phyloP scores from a whole-genome alignment of 30 jellyfish, hydroid and myxozoan species.

The Chrysaora quinquecirrha region DNA sequence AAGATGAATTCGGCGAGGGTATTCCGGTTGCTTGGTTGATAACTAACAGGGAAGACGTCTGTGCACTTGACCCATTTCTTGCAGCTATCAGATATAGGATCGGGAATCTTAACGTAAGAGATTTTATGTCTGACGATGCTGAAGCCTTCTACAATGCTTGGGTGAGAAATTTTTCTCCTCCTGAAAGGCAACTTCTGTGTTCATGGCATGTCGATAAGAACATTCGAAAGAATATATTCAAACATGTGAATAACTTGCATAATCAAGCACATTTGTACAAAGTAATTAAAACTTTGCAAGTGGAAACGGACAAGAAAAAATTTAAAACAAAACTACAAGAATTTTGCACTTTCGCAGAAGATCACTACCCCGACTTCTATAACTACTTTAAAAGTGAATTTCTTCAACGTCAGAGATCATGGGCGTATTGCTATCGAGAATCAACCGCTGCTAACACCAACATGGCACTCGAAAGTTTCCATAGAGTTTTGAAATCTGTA shows the following conservation, averaged over 20 bases:
- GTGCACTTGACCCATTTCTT: slow-evolving; percentile 51
- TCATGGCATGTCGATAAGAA: slow-evolving; percentile 63
- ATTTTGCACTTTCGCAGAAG: slow-evolving; percentile 38
- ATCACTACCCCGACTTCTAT: slow-evolving; percentile 16
- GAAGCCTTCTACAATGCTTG: slow-evolving; percentile 56
- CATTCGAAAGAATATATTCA: slow-evolving; percentile 22
- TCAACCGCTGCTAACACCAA: slow-evolving; percentile 56
- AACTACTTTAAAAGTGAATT: slow-evolving; percentile 39
- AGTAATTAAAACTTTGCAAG: slow-evolving; percentile 15
- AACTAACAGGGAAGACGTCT: slow-evolving; percentile 54
- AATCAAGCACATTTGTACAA: slow-evolving; percentile 24
- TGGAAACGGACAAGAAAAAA: slow-evolving; percentile 22
- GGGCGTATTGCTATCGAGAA: slow-evolving; percentile 64
- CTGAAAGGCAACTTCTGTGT: slow-evolving; percentile 37
- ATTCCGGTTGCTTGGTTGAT: slow-evolving; percentile 70
- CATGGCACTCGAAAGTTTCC: slow-evolving; percentile 59
- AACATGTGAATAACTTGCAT: not conserved
- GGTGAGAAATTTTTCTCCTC: slow-evolving; percentile 30
- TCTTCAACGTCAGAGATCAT: slow-evolving; percentile 12
- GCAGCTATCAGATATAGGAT: slow-evolving; percentile 16
- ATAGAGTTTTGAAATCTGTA: slow-evolving; percentile 26
- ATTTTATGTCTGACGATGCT: slow-evolving; percentile 63
- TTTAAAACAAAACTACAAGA: slow-evolving; percentile 24
- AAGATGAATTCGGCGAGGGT: slow-evolving; percentile 68
- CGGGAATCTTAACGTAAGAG: slow-evolving; percentile 35